Evolutionary conservation across 2,797 vertebrate genomes (phyloP), one percentile per base, ranked within the genome.

Genomic region (Rhinichthys osculus): DNA sequence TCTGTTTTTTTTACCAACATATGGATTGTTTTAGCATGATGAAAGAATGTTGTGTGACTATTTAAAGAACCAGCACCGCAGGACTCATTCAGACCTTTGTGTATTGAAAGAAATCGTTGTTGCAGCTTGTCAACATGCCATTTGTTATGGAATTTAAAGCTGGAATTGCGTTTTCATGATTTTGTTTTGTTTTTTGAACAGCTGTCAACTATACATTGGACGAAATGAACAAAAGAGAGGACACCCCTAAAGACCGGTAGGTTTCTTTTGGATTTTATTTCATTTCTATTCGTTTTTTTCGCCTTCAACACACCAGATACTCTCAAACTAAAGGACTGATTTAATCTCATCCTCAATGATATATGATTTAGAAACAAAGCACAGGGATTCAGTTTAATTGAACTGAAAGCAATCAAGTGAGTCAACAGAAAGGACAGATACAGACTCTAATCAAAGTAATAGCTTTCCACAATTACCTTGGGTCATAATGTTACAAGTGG

Each of bases 221-320:
- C 23, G 67, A 54, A 66, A 84, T 77, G 82, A 67, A 35, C 23
- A 54, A 9, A 38, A 52, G 9, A 38, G 82, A 77, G 17, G 72
- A 66, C 5, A 5, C 44, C 21, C 72, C 82, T 2, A 2, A 35
- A 52, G 82, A 84, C 62, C 82, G 72, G 82, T 84, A 77, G 0
- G 71, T 74, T 47, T 23, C 6, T 33, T 62, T 66, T 66, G 11
- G 33, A 19, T 69, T 69, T 69, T 0, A 69, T 38, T 38, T 38
- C 38, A 38, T 38, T 38, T 38, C 38, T 38, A 6, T 40, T n/a
- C 0, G 1, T 50, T 19, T 23, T 23, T 5, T 33, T 21, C 0
- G 1, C 30, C 13, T 16, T 52, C 4, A 81, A n/a, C 21, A 30
- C 9, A n/a, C 19, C 2, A 27, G 16, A 21, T 40, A 50, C 42